Evolutionary conservation across 2,113 vertebrate genomes (phyloP).

Genomic region (Amia ocellicauda): DNA sequence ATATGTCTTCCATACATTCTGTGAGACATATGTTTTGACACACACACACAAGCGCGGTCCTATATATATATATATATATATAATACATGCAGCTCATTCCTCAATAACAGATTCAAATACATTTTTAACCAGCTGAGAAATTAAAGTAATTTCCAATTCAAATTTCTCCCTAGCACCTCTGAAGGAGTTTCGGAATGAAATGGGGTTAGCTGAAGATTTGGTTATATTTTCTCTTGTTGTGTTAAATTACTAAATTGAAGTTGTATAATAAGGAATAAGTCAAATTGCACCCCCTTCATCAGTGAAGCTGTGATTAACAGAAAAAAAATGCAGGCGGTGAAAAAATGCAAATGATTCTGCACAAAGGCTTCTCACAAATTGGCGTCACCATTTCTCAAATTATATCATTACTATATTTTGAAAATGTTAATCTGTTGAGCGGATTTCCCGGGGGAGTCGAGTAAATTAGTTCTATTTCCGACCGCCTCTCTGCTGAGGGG

Average conservation of each 20-base stretch:
- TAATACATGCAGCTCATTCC: conserved; percentile 47
- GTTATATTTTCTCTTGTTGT: conserved; percentile 92
- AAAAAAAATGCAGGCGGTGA: conserved; percentile 86
- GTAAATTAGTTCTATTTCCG: conserved; percentile 99
- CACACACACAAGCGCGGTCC: conserved; percentile 3
- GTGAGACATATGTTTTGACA: neutral
- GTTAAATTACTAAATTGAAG: conserved; percentile 98
- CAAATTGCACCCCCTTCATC: conserved; percentile 96
- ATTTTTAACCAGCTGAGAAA: conserved; percentile 64
- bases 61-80: conserved; percentile 15
- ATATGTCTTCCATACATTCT: neutral
- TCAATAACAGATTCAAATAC: conserved; percentile 71
- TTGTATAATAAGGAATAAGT: conserved; percentile 99
- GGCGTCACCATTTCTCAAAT: conserved; percentile 99
- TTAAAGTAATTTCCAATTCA: conserved; percentile 84
- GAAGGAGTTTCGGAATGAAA: conserved; percentile 88
- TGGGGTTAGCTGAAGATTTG: conserved; percentile 89
- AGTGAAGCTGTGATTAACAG: conserved; percentile 98
- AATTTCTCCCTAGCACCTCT: conserved; percentile 70
- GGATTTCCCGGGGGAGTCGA: conserved; percentile 99
- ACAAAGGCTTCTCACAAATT: conserved; percentile 99
- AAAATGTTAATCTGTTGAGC: conserved; percentile 99
- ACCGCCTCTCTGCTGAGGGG: conserved; percentile 94
- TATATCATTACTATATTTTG: conserved; percentile 99
- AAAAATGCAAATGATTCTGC: conserved; percentile 98